Conservation (phyloP, 2,888 invertebrate genomes). For the Ectobius pallidus region DNA sequence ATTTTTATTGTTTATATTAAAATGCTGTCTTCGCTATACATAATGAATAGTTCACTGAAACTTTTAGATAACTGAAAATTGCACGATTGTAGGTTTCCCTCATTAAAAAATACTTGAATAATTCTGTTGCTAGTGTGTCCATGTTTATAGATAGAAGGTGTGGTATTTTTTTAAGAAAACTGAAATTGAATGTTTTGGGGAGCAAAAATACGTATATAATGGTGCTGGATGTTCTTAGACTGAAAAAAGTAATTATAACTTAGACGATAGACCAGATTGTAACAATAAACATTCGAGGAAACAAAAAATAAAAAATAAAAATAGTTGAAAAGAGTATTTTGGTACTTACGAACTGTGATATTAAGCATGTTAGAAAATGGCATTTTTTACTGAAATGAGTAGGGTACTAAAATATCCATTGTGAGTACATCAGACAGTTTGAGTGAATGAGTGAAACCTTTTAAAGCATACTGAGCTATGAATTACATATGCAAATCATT, state of each 20-base stretch:
- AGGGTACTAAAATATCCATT: constrained; percentile 17
- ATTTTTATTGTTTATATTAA: no score
- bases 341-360: constrained; percentile 30
- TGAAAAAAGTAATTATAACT: constrained; percentile 25
- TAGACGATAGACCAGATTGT: constrained; percentile 24
- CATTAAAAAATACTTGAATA: no score
- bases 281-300: constrained; percentile 28
- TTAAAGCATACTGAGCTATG: constrained; percentile 11
- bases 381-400: constrained; percentile 30
- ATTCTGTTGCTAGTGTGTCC: constrained; percentile 24
- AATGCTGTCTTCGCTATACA: no score
- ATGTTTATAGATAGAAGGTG: constrained; percentile 25
- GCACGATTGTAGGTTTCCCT: neutral
- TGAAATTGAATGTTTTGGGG: constrained; percentile 26
- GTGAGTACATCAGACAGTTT: constrained; percentile 18
- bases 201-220: constrained; percentile 32
- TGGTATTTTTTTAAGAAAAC: constrained; percentile 31
- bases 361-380: constrained; percentile 30
- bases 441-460: constrained; percentile 12
- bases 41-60: no score
- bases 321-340: constrained; percentile 31
- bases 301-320: constrained; percentile 30
- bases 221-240: constrained; percentile 31
- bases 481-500: neutral
- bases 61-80: neutral